Evolutionary conservation across 2,888 invertebrate species (phyloP), one percentile per base, ranked within the genome.

Genomic region (Ornithoptera alexandrae): DNA sequence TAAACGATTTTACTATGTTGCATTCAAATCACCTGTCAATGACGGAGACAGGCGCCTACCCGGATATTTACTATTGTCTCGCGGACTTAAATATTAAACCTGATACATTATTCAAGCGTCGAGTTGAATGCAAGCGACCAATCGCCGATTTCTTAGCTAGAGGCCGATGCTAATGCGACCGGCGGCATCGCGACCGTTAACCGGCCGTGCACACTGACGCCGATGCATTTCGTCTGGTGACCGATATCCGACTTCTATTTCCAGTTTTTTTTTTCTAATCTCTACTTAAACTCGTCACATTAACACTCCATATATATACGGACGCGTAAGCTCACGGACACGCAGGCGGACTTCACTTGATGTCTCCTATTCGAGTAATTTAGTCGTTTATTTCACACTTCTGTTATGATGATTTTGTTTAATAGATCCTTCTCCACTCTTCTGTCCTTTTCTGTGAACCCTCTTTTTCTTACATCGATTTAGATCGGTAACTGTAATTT

Each of bases 21-120:
- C 39, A 67, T 67, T 62, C 62, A 67, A 62, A 67, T 67, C 56
- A 67, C 46, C 62, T 42, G 56, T 67, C 67, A 61, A 62, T 56
- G 62, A 62, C 42, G 22, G 67, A 62, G 56, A 67, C 62, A 56
- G 62, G 62, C 61, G 62, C 67, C 60, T 36, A 62, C 67, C 62
- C 62, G 62, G 67, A 67, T 62, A 57, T 67, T 68, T 68, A 63
- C 63, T 68, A 68, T 63, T 62, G 62, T 68, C 36, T 68, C 46
- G 36, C 1, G 15, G 63, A 59, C 59, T 64, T 68, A 36, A 64
- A 59, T 68, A 68, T 59, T 68, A 64, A 68, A 59, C 59, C 12
- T 64, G 59, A 68, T 68, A 68, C 59, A 68, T 68, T 68, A 68
- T 64, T 64, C 64, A 68, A 68, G 63, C 50, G 46, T 53, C 20